These are phyloP conservation scores for Tenebrio molitor DNA, from an alignment of 1,140 invertebrate species.

Conservation along the genomic window DNA sequence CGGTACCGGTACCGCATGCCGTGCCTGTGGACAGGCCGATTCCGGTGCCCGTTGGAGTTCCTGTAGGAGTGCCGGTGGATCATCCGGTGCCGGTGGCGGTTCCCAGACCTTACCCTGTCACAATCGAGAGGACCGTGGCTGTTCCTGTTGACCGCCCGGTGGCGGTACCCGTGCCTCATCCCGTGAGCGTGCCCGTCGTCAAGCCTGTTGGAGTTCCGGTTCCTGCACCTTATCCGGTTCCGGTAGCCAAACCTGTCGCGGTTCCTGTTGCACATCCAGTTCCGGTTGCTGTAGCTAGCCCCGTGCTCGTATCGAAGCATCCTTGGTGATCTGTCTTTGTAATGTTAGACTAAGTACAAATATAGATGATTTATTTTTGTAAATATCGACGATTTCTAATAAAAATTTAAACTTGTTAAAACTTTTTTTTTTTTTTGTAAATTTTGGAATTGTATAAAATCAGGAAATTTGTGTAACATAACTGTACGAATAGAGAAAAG, in stretches of 20 bases:
- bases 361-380: constrained; percentile 35
- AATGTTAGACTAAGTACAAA: constrained; percentile 16
- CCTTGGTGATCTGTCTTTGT: constrained; percentile 1
- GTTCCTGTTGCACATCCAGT: constrained; percentile 28
- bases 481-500: too few relatives aligned
- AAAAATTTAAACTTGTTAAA: too few relatives aligned
- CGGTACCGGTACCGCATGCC: constrained; percentile 55
- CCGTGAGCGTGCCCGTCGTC: constrained; percentile 21
- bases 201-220: constrained; percentile 38
- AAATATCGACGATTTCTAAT: too few relatives aligned
- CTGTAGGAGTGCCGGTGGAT: constrained; percentile 49
- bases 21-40: constrained; percentile 59
- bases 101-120: constrained; percentile 66
- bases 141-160: constrained; percentile 59
- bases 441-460: too few relatives aligned
- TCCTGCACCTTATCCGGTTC: constrained; percentile 3
- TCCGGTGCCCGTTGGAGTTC: constrained; percentile 54
- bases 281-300: constrained; percentile 29
- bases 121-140: constrained; percentile 57
- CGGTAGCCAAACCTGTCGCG: constrained; percentile 34
- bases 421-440: too few relatives aligned
- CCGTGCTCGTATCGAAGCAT: constrained; percentile 9
- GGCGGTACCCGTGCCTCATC: constrained; percentile 67
- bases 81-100: constrained; percentile 58
- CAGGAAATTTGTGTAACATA: too few relatives aligned